phyloP scores from a whole-genome alignment of 1,140 invertebrate species.

The Chionoecetes opilio region DNA sequence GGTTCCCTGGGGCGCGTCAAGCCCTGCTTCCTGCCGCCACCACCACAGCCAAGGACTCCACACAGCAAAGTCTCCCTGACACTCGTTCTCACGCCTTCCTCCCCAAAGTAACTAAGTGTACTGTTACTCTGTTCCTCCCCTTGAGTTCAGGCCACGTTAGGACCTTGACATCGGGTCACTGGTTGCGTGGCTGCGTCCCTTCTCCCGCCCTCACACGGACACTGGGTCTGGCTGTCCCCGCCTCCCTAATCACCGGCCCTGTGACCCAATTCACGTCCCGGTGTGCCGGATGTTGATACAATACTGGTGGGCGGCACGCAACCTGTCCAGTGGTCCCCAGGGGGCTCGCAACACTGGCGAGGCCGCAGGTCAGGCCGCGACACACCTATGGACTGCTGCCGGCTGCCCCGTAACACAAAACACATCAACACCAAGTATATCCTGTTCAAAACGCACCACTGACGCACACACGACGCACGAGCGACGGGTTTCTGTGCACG shows the following conservation, averaged over 20 bases:
- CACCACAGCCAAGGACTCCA: background rate
- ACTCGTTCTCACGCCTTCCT: background rate
- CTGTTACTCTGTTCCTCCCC: too few relatives aligned
- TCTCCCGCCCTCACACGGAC: constrained; percentile 33
- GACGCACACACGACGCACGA: background rate
- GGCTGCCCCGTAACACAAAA: background rate
- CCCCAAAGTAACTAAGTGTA: too few relatives aligned
- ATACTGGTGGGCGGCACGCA: background rate
- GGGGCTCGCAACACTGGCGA: background rate
- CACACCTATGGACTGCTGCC: background rate
- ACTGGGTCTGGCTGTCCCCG: background rate
- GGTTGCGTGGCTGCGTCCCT: background rate
- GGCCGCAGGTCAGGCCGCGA: background rate
- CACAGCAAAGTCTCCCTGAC: background rate
- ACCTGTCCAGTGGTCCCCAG: background rate
- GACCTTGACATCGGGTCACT: background rate
- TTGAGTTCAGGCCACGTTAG: background rate
- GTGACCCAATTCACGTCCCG: background rate
- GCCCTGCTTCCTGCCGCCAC: background rate
- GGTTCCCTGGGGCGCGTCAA: background rate
- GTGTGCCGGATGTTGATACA: background rate
- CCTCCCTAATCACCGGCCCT: background rate
- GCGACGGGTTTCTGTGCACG: background rate
- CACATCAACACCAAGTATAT: background rate
- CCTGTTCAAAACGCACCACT: background rate